phyloP scores from a whole-genome alignment of 2,797 vertebrate genomes.

The Lutjanus argentimaculatus region DNA sequence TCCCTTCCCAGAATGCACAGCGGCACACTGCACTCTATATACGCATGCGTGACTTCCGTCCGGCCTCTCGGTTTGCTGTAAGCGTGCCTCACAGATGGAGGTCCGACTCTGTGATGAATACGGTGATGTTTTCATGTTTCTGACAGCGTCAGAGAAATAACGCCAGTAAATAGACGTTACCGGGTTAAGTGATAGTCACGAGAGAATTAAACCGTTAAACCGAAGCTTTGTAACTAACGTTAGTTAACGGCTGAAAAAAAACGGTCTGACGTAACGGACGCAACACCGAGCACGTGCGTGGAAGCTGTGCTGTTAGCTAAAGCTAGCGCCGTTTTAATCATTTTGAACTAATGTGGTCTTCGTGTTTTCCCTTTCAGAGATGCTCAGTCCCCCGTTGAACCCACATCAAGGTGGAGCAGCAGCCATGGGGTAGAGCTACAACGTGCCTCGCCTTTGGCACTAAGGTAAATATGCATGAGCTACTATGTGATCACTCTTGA shows the following conservation, averaged over 20 bases:
- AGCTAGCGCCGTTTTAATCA: too few species aligned
- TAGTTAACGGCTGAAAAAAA: too few species aligned
- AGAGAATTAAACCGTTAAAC: too few species aligned
- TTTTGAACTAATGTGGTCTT: background rate
- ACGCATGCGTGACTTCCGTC: rapidly evolving
- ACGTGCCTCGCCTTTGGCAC: background rate
- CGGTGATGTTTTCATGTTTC: background rate
- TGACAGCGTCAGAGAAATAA: rapidly evolving
- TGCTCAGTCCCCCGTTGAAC: rapidly evolving
- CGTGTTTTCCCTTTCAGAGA: background rate
- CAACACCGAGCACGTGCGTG: too few species aligned
- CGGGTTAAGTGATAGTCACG: too few species aligned
- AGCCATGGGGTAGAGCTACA: background rate
- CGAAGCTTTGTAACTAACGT: too few species aligned
- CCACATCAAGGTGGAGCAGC: rapidly evolving
- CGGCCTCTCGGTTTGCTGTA: background rate
- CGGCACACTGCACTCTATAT: conserved; percentile 17
- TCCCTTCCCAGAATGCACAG: conserved; percentile 63
- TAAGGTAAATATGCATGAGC: conserved; percentile 1
- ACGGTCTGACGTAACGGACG: too few species aligned
- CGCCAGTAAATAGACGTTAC: rapidly evolving
- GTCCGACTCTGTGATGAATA: rapidly evolving
- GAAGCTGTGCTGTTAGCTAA: too few species aligned
- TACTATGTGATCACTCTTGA: too few species aligned
- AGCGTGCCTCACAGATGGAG: rapidly evolving